These are phyloP conservation scores for Chromis chromis DNA, from an alignment of 2,797 vertebrate genomes.

Conservation along the genomic window DNA sequence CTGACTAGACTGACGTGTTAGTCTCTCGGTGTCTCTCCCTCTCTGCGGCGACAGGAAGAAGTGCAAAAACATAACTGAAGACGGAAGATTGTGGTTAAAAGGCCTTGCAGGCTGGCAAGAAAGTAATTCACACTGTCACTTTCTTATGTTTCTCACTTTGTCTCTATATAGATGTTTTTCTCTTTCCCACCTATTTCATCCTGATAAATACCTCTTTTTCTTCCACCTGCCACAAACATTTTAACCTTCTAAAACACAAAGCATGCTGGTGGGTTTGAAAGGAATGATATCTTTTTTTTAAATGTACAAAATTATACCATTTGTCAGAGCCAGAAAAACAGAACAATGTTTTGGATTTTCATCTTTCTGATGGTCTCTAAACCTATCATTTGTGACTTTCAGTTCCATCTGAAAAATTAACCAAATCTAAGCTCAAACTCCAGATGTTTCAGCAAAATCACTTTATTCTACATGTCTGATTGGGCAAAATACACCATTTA, in stretches of 20 bases:
- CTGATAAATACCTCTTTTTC: neutral
- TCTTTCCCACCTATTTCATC: neutral
- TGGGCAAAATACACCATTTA: too few species aligned
- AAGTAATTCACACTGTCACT: conserved; percentile 20
- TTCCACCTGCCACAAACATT: neutral
- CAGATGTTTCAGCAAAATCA: too few species aligned
- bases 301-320: too few species aligned
- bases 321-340: too few species aligned
- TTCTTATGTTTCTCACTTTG: neutral
- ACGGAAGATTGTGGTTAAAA: conserved; percentile 28
- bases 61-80: conserved; percentile 19
- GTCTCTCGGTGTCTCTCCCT: conserved; percentile 6
- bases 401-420: too few species aligned
- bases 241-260: neutral
- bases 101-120: neutral
- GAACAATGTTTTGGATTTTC: too few species aligned
- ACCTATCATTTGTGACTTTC: too few species aligned
- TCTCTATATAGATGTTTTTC: neutral
- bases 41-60: conserved; percentile 19
- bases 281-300: too few species aligned
- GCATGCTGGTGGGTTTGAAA: too few species aligned
- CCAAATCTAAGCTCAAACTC: too few species aligned
- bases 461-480: too few species aligned
- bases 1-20: conserved; percentile 34
- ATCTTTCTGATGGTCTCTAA: too few species aligned